phyloP scores from a whole-genome alignment of 2,888 invertebrate genomes.

The Thyatira batis region DNA sequence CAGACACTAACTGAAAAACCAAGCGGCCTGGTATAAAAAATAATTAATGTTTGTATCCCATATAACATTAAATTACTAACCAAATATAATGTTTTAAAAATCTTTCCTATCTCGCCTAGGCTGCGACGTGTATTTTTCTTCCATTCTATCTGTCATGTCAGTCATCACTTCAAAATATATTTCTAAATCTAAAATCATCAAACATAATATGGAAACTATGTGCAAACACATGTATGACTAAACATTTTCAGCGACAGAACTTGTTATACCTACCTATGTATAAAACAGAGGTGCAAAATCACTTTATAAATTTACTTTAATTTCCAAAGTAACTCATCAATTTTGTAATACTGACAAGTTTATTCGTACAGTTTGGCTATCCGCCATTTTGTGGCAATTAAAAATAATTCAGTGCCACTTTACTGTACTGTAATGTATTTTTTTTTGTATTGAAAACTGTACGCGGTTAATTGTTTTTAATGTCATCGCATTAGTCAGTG shows the following conservation, averaged over 20 bases:
- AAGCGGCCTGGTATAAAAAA: no score
- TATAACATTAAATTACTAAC: no score
- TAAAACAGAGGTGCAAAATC: slow-evolving; percentile 13
- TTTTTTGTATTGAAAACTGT: slow-evolving; percentile 12
- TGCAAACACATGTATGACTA: background rate
- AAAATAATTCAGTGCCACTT: slow-evolving; percentile 33
- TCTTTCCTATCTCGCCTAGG: no score
- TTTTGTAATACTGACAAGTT: slow-evolving; percentile 38
- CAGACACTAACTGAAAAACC: no score
- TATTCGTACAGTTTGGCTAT: slow-evolving; percentile 25
- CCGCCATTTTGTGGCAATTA: slow-evolving; percentile 44
- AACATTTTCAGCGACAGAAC: background rate
- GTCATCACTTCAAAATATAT: no score
- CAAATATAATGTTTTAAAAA: no score
- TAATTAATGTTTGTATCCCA: no score
- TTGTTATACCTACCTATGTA: background rate
- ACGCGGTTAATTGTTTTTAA: slow-evolving; percentile 3
- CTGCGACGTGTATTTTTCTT: no score
- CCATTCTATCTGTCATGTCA: no score
- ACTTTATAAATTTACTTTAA: slow-evolving; percentile 42
- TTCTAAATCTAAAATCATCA: no score
- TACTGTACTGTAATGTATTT: slow-evolving; percentile 21
- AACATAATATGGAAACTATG: no score
- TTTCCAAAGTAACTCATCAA: slow-evolving; percentile 30
- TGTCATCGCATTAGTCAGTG: background rate